phyloP scores from a whole-genome alignment of 2,113 vertebrate genomes.

The Pseudorasbora parva region DNA sequence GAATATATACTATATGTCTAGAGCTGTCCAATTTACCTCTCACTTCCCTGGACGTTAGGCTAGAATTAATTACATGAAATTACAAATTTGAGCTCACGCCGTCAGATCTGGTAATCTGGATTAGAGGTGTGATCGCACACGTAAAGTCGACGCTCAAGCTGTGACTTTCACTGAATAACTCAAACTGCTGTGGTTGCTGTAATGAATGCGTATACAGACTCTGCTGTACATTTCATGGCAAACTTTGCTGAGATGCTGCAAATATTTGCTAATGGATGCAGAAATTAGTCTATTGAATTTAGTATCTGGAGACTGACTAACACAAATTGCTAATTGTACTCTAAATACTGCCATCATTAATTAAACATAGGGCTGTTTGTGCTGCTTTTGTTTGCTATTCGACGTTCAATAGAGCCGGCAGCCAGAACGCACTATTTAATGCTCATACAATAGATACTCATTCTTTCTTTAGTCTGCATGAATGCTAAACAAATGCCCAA shows the following conservation, averaged over 20 bases:
- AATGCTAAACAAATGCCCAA: background rate
- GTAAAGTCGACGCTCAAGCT: background rate
- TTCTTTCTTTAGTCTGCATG: background rate
- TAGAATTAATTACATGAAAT: constrained; percentile 38
- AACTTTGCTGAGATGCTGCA: constrained; percentile 26
- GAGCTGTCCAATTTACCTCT: constrained; percentile 38
- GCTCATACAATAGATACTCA: background rate
- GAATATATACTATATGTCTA: constrained; percentile 57
- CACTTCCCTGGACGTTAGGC: constrained; percentile 34
- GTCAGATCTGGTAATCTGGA: constrained; percentile 26
- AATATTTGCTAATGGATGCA: constrained; percentile 35
- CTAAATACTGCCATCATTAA: constrained; percentile 37
- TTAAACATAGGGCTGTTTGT: constrained; percentile 30
- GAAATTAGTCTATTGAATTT: constrained; percentile 30
- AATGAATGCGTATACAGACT: background rate
- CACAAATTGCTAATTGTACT: constrained; percentile 26
- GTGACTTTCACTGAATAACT: background rate
- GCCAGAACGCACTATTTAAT: background rate
- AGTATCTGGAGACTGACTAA: constrained; percentile 24
- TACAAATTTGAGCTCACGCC: constrained; percentile 13
- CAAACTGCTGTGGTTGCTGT: background rate
- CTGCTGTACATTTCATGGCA: background rate
- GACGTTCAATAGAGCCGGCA: constrained; percentile 11
- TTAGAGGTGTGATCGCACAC: constrained; percentile 27
- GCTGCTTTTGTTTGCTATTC: constrained; percentile 11